phyloP scores from a whole-genome alignment of 2,113 vertebrate species.

The Oncorhynchus mykiss region DNA sequence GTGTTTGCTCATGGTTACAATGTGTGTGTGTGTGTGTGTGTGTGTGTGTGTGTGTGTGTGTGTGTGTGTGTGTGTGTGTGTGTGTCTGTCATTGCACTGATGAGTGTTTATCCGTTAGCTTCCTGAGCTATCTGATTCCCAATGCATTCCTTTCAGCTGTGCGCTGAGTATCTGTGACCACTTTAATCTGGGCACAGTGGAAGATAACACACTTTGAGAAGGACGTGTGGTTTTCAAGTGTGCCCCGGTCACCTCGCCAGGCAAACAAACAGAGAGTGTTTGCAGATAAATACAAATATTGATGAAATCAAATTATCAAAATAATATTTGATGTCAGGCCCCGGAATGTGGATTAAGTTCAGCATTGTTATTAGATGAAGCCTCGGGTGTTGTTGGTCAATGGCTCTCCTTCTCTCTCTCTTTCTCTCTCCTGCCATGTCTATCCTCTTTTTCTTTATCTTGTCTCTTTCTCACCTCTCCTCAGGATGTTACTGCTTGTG shows the following conservation, averaged over 20 bases:
- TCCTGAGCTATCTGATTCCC: not conserved
- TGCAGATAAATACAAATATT: constrained; percentile 73
- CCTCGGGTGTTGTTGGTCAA: constrained; percentile 32
- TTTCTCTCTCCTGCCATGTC: not conserved
- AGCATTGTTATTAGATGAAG: constrained; percentile 65
- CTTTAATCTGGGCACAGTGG: not conserved
- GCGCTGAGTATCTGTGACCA: not conserved
- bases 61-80: constrained; percentile 26
- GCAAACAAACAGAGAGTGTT: constrained; percentile 66
- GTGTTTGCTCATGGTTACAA: not conserved
- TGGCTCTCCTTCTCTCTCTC: not conserved
- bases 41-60: constrained; percentile 31
- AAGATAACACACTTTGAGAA: constrained; percentile 4
- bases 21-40: constrained; percentile 26
- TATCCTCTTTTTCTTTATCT: not conserved
- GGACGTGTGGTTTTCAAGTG: constrained; percentile 51
- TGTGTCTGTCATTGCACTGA: not conserved
- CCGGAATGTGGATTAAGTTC: constrained; percentile 68
- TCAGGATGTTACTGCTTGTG: no score
- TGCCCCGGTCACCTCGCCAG: constrained; percentile 24
- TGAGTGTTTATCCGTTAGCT: not conserved
- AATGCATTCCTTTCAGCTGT: not conserved
- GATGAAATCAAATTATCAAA: constrained; percentile 69
- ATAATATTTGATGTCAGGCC: constrained; percentile 69
- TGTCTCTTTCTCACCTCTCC: no score